Evolutionary conservation across 2,797 vertebrate genomes (phyloP), one percentile per base, ranked within the genome.

Genomic region (Siniperca undulata): DNA sequence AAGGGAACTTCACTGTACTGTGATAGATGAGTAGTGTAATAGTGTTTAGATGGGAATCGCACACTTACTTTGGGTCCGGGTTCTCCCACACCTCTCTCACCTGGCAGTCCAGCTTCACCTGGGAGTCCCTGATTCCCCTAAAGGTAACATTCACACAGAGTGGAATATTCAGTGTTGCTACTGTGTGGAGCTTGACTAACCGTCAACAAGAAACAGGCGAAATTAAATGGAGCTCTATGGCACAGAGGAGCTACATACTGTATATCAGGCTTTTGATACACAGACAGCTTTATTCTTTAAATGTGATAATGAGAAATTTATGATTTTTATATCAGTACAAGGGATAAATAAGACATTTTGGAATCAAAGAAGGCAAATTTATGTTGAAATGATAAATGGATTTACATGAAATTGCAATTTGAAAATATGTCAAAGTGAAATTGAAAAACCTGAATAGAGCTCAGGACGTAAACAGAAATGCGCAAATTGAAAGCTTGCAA

Each of bases 81-180:
- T 42, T 92, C 62, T 27, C 95, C 97, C 50, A 84, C 56, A 58
- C 95, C 96, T 88, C 94, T 92, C 82, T 95, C 89, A 81, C 97
- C 97, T 59, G 91, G 82, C 58, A 87, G 89, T 68, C 97, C 97
- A 69, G 88, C 88, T 62, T 95, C 93, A 87, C 97, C 97, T 30
- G 78, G 50, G 13, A 88, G 87, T 30, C 97, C 97, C 73, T 90
- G 92, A 72, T 95, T 94, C 85, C 97, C 97, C 97, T 98, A 69
- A 67, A 62, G 61, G 74, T 12, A 42, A 71, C 55, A 70, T 30
- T 50, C 61, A 85, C 66, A 27, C 52, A 69, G 12, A 67, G 55
- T n/a, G 6, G 19, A 3, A 20, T 30, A 55, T 48, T 76, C 38
- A 48, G 55, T 27, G 36, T 46, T 55, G 44, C 12, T 24, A 48